Conservation (phyloP, 2,797 vertebrate genomes). For the Erethizon dorsatum region DNA sequence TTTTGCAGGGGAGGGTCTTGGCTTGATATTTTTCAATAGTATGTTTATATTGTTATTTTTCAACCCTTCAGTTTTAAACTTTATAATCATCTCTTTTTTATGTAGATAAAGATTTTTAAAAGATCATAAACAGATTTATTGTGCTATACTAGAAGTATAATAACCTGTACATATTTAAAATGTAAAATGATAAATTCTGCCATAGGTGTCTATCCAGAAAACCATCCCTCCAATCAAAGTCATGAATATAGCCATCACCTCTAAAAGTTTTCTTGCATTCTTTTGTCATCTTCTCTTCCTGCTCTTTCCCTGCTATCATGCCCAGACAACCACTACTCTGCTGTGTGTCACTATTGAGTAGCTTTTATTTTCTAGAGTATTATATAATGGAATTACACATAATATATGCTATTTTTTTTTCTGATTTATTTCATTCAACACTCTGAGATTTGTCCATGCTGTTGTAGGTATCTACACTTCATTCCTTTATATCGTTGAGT, state of each 20-base stretch:
- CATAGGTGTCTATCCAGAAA: not conserved
- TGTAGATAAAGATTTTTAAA: not conserved
- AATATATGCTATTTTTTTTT: not conserved
- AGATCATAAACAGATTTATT: not conserved
- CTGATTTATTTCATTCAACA: not conserved
- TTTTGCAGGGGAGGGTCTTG: not conserved
- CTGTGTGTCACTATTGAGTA: not conserved
- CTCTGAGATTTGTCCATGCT: not conserved
- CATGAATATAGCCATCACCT: not conserved
- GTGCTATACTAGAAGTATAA: not conserved
- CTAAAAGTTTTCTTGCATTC: not conserved
- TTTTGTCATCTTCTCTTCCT: too few relatives aligned
- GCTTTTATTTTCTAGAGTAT: not conserved
- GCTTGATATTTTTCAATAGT: constrained; percentile 15
- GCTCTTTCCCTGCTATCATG: not conserved
- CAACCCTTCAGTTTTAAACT: not conserved
- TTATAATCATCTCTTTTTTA: not conserved
- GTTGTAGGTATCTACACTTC: not conserved
- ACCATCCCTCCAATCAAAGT: not conserved
- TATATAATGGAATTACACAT: not conserved
- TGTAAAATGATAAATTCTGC: constrained; percentile 1
- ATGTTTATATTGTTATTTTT: constrained; percentile 18
- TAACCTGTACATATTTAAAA: not conserved
- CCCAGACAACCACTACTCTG: not conserved
- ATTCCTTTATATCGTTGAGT: not conserved